Conservation (phyloP, 2,888 invertebrate genomes). For the Schizotus pectinicornis region DNA sequence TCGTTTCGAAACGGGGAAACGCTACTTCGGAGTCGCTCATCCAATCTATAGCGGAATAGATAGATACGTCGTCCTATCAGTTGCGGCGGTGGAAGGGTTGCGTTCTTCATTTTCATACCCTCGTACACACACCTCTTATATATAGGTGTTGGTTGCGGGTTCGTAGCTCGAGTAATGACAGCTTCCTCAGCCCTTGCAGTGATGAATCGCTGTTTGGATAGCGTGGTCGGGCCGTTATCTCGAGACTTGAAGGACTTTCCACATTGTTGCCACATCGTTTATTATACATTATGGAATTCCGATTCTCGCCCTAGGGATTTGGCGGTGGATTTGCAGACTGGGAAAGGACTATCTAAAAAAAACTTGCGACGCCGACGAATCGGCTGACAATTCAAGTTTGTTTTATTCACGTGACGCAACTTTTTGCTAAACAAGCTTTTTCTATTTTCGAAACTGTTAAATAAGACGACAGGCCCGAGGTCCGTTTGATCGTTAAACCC, state of each 20-base stretch:
- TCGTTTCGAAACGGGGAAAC: slow-evolving; percentile 11
- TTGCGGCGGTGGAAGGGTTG: slow-evolving; percentile 13
- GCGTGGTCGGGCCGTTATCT: slow-evolving; percentile 24
- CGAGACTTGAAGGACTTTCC: slow-evolving; percentile 27
- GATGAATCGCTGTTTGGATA: slow-evolving; percentile 30
- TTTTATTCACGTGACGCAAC: slow-evolving; percentile 9
- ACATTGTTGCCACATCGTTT: slow-evolving; percentile 34
- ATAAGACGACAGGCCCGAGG: too few relatives aligned
- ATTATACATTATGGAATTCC: slow-evolving; percentile 36
- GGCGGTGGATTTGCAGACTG: slow-evolving; percentile 15
- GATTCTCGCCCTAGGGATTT: slow-evolving; percentile 28
- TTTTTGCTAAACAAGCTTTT: slow-evolving; percentile 10
- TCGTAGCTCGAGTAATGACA: slow-evolving; percentile 17
- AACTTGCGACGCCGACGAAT: slow-evolving; percentile 8
- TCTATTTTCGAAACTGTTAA: slow-evolving; percentile 8
- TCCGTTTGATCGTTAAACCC: too few relatives aligned
- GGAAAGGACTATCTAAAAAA: slow-evolving; percentile 11
- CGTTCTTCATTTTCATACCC: slow-evolving; percentile 9
- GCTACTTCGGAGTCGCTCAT: background rate
- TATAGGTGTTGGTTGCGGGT: slow-evolving; percentile 4
- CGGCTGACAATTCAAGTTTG: slow-evolving; percentile 13
- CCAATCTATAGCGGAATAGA: too few relatives aligned
- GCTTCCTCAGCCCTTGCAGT: slow-evolving; percentile 16
- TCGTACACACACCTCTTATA: background rate
- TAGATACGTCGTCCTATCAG: slow-evolving; percentile 5